A percentile compares a stretch with the other conserved stretches of the same genome.
Evolutionary conservation across 2,888 invertebrate species (phyloP).

Genomic region (Xestia sexstrigata): DNA sequence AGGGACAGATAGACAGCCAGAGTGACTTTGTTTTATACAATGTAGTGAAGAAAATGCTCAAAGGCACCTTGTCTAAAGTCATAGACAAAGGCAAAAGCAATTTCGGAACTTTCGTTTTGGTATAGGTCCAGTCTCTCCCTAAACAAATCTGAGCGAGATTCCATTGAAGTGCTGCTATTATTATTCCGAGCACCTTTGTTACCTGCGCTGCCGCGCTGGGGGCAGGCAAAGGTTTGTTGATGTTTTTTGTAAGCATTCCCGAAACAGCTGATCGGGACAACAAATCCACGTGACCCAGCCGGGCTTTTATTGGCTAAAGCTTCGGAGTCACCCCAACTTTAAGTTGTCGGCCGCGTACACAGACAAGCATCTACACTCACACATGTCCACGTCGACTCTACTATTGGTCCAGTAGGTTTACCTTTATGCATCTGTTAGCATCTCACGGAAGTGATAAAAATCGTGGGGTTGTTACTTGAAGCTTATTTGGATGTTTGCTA

Average conservation of each 20-base stretch:
- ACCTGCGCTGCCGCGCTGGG: slow-evolving; percentile 81
- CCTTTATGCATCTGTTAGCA: slow-evolving; percentile 50
- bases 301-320: slow-evolving; percentile 72
- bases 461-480: slow-evolving; percentile 20
- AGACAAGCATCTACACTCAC: slow-evolving; percentile 32
- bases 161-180: slow-evolving; percentile 68
- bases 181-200: slow-evolving; percentile 70
- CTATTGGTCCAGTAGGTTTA: slow-evolving; percentile 44
- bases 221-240: slow-evolving; percentile 79
- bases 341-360: slow-evolving; percentile 50
- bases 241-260: slow-evolving; percentile 84
- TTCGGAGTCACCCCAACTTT: slow-evolving; percentile 69
- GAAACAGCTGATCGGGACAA: slow-evolving; percentile 85
- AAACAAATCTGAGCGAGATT: slow-evolving; percentile 53
- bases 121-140: slow-evolving; percentile 11
- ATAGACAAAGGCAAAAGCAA: slow-evolving; percentile 37
- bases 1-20: too few relatives aligned
- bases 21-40: too few relatives aligned
- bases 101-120: slow-evolving; percentile 29
- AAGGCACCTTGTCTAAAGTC: slow-evolving; percentile 19
- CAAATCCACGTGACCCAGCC: slow-evolving; percentile 76
- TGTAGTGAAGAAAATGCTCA: slow-evolving; percentile 12
- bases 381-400: slow-evolving; percentile 6
- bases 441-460: slow-evolving; percentile 56
- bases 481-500: slow-evolving; percentile 20